Conservation (phyloP, 2,888 invertebrate species). For the Lomographa bimaculata region DNA sequence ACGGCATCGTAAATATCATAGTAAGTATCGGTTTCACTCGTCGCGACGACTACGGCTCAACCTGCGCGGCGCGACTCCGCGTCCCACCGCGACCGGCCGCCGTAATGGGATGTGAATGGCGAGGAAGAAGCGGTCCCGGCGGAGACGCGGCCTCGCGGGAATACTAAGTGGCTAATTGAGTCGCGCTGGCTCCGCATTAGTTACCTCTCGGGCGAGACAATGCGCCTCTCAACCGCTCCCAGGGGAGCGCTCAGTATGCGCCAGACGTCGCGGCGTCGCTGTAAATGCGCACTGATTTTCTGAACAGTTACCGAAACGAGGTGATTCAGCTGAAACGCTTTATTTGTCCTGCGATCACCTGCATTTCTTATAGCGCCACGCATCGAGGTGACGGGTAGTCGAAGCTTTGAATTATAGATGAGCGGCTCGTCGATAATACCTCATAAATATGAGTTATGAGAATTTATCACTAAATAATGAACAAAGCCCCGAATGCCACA, state of each 20-base stretch:
- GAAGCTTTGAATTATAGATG: conserved; percentile 31
- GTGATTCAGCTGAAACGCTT: conserved; percentile 12
- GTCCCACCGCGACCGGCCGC: not conserved
- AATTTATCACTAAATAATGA: conserved; percentile 39
- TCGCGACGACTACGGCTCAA: conserved; percentile 9
- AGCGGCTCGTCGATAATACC: conserved; percentile 29
- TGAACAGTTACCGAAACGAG: conserved; percentile 22
- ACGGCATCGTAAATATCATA: conserved; percentile 58
- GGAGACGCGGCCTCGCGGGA: conserved; percentile 8
- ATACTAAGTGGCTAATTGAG: conserved; percentile 21
- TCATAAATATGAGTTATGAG: conserved; percentile 39
- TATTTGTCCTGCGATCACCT: conserved; percentile 12
- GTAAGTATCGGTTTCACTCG: conserved; percentile 48
- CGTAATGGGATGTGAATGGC: conserved; percentile 2
- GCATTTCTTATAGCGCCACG: conserved; percentile 1
- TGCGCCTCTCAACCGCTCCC: not conserved
- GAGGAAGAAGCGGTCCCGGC: conserved; percentile 1
- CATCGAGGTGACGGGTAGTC: conserved; percentile 13
- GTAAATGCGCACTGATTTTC: conserved; percentile 13
- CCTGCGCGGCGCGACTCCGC: conserved; percentile 1
- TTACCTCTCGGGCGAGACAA: conserved; percentile 2
- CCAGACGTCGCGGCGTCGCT: conserved; percentile 14
- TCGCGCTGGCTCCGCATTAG: conserved; percentile 1
- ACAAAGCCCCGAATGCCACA: conserved; percentile 23
- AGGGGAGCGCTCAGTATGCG: conserved; percentile 18